phyloP scores from a whole-genome alignment of 2,888 invertebrate species.

The Resseliella maxima region DNA sequence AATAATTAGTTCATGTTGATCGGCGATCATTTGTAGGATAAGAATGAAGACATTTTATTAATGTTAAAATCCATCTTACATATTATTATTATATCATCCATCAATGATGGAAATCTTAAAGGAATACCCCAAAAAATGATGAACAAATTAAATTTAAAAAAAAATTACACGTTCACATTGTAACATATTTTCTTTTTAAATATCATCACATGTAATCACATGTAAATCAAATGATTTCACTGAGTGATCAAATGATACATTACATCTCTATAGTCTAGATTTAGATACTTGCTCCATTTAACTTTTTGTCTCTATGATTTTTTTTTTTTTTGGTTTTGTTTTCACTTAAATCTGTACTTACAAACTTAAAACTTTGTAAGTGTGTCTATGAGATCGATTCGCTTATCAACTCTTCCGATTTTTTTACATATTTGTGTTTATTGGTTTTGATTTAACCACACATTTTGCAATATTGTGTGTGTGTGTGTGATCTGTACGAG shows the following conservation, averaged over 20 bases:
- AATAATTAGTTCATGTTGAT: background rate
- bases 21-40: no score
- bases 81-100: no score
- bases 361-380: no score
- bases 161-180: background rate
- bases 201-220: conserved; percentile 36
- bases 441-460: conserved; percentile 2
- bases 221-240: conserved; percentile 31
- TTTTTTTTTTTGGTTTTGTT: background rate
- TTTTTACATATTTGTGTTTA: background rate
- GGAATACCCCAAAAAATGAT: background rate
- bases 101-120: background rate
- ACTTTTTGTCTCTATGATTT: background rate
- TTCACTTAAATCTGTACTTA: background rate
- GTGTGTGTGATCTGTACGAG: background rate
- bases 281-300: conserved; percentile 9
- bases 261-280: conserved; percentile 37
- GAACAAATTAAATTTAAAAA: background rate
- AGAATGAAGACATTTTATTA: no score
- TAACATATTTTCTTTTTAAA: background rate
- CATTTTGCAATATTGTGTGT: background rate
- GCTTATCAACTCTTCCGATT: background rate
- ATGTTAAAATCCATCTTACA: no score
- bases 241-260: conserved; percentile 38
- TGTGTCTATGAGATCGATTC: background rate